Evolutionary conservation across 2,888 invertebrate species (phyloP).

Genomic region (Sylvicola cinctus): DNA sequence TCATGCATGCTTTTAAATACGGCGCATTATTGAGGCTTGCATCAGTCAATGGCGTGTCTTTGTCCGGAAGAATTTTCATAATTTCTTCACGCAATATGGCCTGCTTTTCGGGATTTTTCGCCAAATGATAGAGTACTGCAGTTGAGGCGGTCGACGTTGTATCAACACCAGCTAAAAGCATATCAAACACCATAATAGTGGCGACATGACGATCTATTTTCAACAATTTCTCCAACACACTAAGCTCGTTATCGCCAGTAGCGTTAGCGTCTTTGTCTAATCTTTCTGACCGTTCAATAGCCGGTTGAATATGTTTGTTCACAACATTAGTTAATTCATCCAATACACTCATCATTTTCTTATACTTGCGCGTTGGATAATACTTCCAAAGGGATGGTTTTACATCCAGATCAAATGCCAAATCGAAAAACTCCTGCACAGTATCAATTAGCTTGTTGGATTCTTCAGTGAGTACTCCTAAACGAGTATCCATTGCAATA

Average conservation of each 20-base stretch:
- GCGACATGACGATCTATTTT: slow-evolving; percentile 29
- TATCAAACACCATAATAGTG: slow-evolving; percentile 32
- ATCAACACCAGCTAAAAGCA: slow-evolving; percentile 37
- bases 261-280: too few relatives aligned
- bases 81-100: slow-evolving; percentile 36
- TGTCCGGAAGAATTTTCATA: slow-evolving; percentile 21
- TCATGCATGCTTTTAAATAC: slow-evolving; percentile 49
- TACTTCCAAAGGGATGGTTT: slow-evolving; percentile 10
- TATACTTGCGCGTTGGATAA: slow-evolving; percentile 16
- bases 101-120: slow-evolving; percentile 41
- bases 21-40: slow-evolving; percentile 27
- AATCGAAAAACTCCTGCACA: neutral
- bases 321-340: slow-evolving; percentile 18
- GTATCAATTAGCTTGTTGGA: slow-evolving; percentile 6
- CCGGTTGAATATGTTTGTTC: slow-evolving; percentile 4
- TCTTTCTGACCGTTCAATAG: too few relatives aligned
- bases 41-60: slow-evolving; percentile 22
- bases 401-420: neutral
- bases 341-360: slow-evolving; percentile 18
- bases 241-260: slow-evolving; percentile 14
- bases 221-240: slow-evolving; percentile 32
- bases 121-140: slow-evolving; percentile 35
- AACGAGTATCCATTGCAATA: slow-evolving; percentile 22
- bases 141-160: slow-evolving; percentile 34
- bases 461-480: slow-evolving; percentile 13